A percentile compares a stretch with the other conserved stretches of the same genome.
These are phyloP conservation scores for Gastrophryne carolinensis DNA, from an alignment of 2,797 vertebrate genomes.

Conservation along the genomic window DNA sequence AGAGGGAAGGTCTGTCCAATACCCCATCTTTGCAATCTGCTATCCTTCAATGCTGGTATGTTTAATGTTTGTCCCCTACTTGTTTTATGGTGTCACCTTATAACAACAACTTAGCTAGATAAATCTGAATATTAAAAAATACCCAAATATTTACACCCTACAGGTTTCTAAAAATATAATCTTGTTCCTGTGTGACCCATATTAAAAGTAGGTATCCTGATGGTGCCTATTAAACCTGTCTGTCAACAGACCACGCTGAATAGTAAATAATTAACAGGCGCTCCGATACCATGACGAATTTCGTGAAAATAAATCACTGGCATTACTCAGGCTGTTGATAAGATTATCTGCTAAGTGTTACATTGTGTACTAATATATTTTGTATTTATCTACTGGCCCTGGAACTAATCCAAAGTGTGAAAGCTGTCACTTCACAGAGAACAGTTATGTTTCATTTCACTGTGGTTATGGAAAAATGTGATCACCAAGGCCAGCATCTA, in stretches of 20 bases:
- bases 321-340: conserved; percentile 10
- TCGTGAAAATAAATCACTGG: conserved; percentile 8
- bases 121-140: too few relatives aligned
- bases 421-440: conserved; percentile 9
- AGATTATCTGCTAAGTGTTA: conserved; percentile 29
- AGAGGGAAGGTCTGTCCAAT: too few relatives aligned
- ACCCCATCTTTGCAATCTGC: too few relatives aligned
- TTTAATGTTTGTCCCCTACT: too few relatives aligned
- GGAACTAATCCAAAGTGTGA: conserved; percentile 2
- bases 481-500: not conserved
- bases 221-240: not conserved
- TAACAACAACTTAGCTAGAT: too few relatives aligned
- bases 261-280: conserved; percentile 44
- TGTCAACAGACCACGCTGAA: not conserved
- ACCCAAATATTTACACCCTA: too few relatives aligned
- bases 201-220: not conserved
- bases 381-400: not conserved
- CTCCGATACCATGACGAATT: conserved; percentile 10
- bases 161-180: too few relatives aligned
- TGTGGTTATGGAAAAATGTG: not conserved
- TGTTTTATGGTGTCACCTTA: too few relatives aligned
- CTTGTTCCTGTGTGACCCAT: not conserved
- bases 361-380: not conserved
- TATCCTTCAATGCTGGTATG: too few relatives aligned
- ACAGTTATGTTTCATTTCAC: not conserved